Evolutionary conservation across 2,113 vertebrate species (phyloP), one percentile per base, ranked within the genome.

Genomic region (Cyprinus carpio): DNA sequence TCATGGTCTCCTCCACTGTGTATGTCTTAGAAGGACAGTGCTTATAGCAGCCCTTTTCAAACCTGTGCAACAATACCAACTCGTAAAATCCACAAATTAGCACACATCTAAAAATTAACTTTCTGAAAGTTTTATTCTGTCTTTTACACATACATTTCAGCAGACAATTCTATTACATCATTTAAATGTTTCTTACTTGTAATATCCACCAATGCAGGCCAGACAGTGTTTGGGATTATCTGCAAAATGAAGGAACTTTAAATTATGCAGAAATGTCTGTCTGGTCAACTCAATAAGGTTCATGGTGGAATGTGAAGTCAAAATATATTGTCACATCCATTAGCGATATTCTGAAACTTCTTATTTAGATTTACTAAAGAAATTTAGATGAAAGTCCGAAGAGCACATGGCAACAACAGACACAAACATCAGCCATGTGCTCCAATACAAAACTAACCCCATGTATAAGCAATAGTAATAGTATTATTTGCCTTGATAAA

Each of bases 11-110:
- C n/a, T 94, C 95, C 84, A 95, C 91, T 11, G 74, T 85, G 89
- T 96, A 97, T 3, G 96, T 97, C 82, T 96, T 96, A 31, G 96
- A 92, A 0, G 97, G 98, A 77, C 97, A 99, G 83, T 88, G 84
- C 89, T 88, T 93, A 85, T 96, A 96, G 89, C 98, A 99, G 27
- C 18, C 93, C 0, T 94, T 91, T 85, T 96, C 93, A 91, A 96
- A 98, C 91, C 98, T 99, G 88, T 90, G 56, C 27, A 75, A 62
- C 60, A 62, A 87, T 0, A 8, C 0, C 5, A 12, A 51, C 25
- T n/a, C 1, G 51, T 18, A 34, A 13, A 78, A 49, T 72, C 34
- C 7, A 46, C 71, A 56, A 10, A 37, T 1, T 27, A 25, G 16
- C 29, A 56, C 2, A 31, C 18, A 49, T 29, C 23, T 75, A n/a